Evolutionary conservation across 2,797 vertebrate genomes (phyloP).

Genomic region (Atherinosoma microstoma): DNA sequence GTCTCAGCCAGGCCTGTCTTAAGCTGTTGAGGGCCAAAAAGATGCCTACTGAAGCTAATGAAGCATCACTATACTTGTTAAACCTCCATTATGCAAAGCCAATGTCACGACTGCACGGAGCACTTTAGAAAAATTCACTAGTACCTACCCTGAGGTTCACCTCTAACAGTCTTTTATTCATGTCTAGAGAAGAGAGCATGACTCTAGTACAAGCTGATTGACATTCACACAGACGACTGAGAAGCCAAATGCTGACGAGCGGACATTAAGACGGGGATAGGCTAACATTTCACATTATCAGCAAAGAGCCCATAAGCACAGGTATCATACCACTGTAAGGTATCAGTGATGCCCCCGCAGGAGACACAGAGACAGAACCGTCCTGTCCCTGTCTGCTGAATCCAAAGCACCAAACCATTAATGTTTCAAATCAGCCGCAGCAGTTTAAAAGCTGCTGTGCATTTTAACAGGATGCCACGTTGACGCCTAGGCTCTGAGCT

Average conservation of each 20-base stretch:
- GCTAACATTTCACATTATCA: conserved; percentile 53
- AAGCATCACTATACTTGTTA: conserved; percentile 69
- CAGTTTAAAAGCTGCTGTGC: conserved; percentile 19
- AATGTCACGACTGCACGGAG: conserved; percentile 48
- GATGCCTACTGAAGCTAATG: conserved; percentile 75
- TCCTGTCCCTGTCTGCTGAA: conserved; percentile 1
- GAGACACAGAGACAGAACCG: conserved; percentile 17
- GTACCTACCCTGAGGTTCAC: conserved; percentile 40
- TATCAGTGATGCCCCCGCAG: conserved; percentile 29
- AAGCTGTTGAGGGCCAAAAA: conserved; percentile 55
- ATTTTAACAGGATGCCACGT: conserved; percentile 30
- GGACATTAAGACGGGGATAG: conserved; percentile 10
- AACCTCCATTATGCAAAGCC: conserved; percentile 61
- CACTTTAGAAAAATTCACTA: conserved; percentile 42
- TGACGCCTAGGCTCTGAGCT: conserved; percentile 41
- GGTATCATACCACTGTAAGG: conserved; percentile 19
- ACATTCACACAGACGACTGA: background rate
- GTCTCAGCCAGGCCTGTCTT: conserved; percentile 52
- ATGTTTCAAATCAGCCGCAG: conserved; percentile 13
- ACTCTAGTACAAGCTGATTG: background rate
- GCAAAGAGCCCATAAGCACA: conserved; percentile 36
- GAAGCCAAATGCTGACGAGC: conserved; percentile 37
- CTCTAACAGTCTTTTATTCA: conserved; percentile 12
- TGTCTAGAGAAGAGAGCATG: conserved; percentile 1
- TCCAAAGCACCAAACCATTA: conserved; percentile 16